Percentiles rank a stretch among this genome's conserved stretches.
Conservation (phyloP, 2,797 vertebrate species). For the Dermochelys coriacea region DNA sequence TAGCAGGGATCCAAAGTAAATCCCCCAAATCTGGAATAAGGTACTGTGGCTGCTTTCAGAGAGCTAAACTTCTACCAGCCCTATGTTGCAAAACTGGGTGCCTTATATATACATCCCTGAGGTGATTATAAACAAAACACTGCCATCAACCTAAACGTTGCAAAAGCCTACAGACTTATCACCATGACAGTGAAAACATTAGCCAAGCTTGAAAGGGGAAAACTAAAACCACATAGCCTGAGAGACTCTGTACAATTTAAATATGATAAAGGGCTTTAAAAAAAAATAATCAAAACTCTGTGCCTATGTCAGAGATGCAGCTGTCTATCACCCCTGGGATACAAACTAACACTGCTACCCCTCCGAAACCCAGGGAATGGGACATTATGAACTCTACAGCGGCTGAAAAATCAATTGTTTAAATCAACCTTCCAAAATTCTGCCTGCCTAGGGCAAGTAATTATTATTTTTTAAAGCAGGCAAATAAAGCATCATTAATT, state of each 20-base stretch:
- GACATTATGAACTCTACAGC: neutral
- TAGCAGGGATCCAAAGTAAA: conserved; percentile 23
- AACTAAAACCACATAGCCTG: accelerated
- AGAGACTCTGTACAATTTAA: neutral
- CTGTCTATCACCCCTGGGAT: neutral
- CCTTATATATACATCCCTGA: accelerated
- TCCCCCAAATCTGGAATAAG: conserved; percentile 20
- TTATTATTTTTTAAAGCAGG: neutral
- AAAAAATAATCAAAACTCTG: accelerated
- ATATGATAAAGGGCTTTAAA: neutral
- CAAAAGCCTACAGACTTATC: neutral
- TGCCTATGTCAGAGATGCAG: neutral
- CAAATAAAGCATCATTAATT: neutral
- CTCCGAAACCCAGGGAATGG: accelerated
- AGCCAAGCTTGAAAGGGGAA: neutral
- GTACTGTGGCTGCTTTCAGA: accelerated
- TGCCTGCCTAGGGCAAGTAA: neutral
- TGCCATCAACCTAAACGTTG: neutral
- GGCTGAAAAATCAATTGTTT: neutral
- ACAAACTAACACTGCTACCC: too few relatives aligned
- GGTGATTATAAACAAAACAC: neutral
- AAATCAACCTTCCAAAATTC: accelerated
- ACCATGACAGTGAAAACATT: neutral
- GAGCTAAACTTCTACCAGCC: neutral
- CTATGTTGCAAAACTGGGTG: neutral